Evolutionary conservation across 2,888 invertebrate genomes (phyloP).

Genomic region (Drosophila kanekoi): DNA sequence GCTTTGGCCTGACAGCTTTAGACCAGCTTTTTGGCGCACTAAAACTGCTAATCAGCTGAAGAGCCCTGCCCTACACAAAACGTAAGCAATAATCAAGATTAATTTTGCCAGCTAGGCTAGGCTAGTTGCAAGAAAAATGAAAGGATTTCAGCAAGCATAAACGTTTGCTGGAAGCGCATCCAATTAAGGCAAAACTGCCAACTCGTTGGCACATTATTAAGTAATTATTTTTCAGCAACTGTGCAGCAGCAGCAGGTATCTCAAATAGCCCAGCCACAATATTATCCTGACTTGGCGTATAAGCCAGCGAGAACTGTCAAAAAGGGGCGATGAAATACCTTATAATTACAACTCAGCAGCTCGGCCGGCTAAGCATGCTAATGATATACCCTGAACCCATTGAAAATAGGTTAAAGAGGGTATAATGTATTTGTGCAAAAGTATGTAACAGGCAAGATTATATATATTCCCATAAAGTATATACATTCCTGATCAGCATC

Average conservation of each 20-base stretch:
- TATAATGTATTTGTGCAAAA: too few relatives aligned
- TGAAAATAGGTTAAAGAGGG: too few relatives aligned
- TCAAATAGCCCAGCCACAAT: neutral
- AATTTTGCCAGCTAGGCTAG: slow-evolving; percentile 14
- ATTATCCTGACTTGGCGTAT: slow-evolving; percentile 19
- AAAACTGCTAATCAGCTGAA: slow-evolving; percentile 52
- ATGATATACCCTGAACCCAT: too few relatives aligned
- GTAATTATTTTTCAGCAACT: slow-evolving; percentile 3
- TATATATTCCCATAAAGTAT: too few relatives aligned
- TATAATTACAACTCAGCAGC: slow-evolving; percentile 54
- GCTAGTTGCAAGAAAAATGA: slow-evolving; percentile 45
- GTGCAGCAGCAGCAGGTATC: neutral
- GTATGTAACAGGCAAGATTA: too few relatives aligned
- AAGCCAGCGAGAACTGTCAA: slow-evolving; percentile 13
- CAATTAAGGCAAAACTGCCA: slow-evolving; percentile 6
- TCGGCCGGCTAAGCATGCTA: slow-evolving; percentile 11
- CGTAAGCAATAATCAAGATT: slow-evolving; percentile 26
- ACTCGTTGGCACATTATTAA: neutral
- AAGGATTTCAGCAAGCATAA: slow-evolving; percentile 60
- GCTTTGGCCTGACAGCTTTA: neutral
- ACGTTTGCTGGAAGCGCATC: neutral
- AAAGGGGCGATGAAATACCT: slow-evolving; percentile 7
- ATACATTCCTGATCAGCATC: too few relatives aligned
- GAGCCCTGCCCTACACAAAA: slow-evolving; percentile 24
- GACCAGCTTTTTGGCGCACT: slow-evolving; percentile 12